Percentiles rank a stretch among this genome's conserved stretches.
These are phyloP conservation scores for Bombus terrestris DNA, from an alignment of 1,140 invertebrate species.

Conservation along the genomic window DNA sequence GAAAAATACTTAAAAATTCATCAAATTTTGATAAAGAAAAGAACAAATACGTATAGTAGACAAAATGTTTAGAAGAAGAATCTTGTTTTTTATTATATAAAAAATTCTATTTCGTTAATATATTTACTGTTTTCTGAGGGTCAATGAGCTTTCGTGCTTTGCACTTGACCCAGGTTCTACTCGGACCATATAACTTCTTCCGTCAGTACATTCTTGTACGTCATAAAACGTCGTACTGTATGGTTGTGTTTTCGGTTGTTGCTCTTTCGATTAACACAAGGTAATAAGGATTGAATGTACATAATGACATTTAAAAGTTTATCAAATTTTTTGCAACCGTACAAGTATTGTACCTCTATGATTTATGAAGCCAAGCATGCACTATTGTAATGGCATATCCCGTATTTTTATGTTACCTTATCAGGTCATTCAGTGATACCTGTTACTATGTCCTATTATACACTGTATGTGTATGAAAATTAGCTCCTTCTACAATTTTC, in stretches of 20 bases:
- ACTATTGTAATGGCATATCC: conserved; percentile 19
- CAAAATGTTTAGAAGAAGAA: neutral
- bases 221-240: conserved; percentile 35
- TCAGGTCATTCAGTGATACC: conserved; percentile 39
- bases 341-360: neutral
- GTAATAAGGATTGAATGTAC: conserved; percentile 11
- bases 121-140: neutral
- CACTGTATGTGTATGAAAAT: neutral
- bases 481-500: neutral
- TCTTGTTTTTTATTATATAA: too few species aligned
- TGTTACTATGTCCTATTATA: conserved; percentile 7
- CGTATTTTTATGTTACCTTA: conserved; percentile 48
- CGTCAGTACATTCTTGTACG: conserved; percentile 14
- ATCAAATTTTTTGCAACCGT: neutral
- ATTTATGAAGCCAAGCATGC: neutral
- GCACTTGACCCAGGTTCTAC: conserved; percentile 7
- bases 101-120: neutral
- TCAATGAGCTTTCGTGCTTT: conserved; percentile 39
- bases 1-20: neutral
- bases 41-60: too few species aligned
- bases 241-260: conserved; percentile 31
- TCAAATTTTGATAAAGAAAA: neutral
- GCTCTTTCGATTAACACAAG: conserved; percentile 29
- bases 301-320: neutral
- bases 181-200: conserved; percentile 9